Base-by-base conservation (phyloP, 2,797 vertebrate species). In the Limosa lapponica region DNA sequence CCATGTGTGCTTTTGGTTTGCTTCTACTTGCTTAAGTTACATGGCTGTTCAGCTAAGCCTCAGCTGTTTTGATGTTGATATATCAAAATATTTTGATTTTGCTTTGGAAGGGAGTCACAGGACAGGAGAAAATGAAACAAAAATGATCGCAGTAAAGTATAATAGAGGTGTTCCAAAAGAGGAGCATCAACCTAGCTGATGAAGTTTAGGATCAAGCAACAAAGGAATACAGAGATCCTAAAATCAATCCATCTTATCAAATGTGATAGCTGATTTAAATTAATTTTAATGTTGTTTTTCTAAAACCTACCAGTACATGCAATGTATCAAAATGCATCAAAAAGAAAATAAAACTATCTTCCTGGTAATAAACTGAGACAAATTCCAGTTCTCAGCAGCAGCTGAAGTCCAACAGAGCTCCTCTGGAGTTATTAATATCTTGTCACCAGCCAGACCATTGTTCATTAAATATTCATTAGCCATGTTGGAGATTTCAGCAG, bases 381-480 rank as follows among this genome's bases (percentile, higher is more conserved):
- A 75, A 71, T 75, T 67, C 44, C 34, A 39, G 25, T 58, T 57
- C 52, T 75, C 41, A 37, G 1, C 69, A 71, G 23, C 34, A 66
- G 37, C 34, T 74, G 52, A 86, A 73, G 77, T 74, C 82, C 66
- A 79, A 39, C 58, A 87, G 82, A 83, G 54, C 36, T 58, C 71
- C 69, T 80, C 64, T 44, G 12, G 77, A 80, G 73, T 77, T 83
- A 64, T 77, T 81, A 77, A 64, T 77, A 77, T 10, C 51, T 89
- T 87, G 73, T 77, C 78, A 87, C 49, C 44, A 58, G 44, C 37
- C 49, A 58, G 92, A 54, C 58, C 78, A 64, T 22, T 41, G 51
- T 16, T 59, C 69, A 44, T 92, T 72, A 80, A 95, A 75, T 80
- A 87, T 93, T 92, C 71, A 83, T 67, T 83, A 52, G 10, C 64